A percentile compares a stretch with the other conserved stretches of the same genome.
phyloP scores from a whole-genome alignment of 1,140 invertebrate species.

The Eriocheir sinensis region DNA sequence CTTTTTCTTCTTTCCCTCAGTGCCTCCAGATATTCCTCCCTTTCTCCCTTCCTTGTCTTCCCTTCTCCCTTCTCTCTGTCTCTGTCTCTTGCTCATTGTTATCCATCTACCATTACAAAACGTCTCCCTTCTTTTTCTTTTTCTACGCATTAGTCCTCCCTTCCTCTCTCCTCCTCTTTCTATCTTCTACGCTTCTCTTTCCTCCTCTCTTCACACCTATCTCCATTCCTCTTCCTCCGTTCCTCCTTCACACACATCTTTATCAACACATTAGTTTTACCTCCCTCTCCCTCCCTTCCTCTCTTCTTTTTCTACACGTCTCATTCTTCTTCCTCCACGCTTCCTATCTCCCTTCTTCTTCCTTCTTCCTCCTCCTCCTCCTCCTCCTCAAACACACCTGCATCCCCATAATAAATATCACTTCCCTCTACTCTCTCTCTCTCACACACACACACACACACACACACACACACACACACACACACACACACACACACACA shows the following conservation, averaged over 20 bases:
- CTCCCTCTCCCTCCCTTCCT: slow-evolving; percentile 19
- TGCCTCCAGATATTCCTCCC: too few species aligned
- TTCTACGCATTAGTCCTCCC: not conserved
- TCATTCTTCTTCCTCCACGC: too few species aligned
- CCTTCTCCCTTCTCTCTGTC: too few species aligned
- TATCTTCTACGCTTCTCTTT: too few species aligned
- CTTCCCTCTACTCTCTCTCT: not conserved
- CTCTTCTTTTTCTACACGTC: too few species aligned
- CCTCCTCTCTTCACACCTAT: too few species aligned
- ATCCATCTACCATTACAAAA: too few species aligned
- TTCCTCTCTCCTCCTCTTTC: not conserved
- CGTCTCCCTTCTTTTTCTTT: too few species aligned
- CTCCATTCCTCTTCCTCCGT: not conserved
- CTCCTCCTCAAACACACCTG: not conserved
- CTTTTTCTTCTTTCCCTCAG: slow-evolving; percentile 3
- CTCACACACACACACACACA: slow-evolving; percentile 35
- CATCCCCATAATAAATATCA: not conserved
- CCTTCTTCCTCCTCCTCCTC: not conserved
- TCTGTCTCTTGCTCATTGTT: too few species aligned
- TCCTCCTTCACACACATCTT: not conserved
- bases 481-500: slow-evolving; percentile 30
- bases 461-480: slow-evolving; percentile 43
- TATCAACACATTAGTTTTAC: not conserved
- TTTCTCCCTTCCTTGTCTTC: too few species aligned
- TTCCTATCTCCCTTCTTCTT: too few species aligned